Conservation (phyloP, 2,113 vertebrate genomes). For the Cichladusa arquata region DNA sequence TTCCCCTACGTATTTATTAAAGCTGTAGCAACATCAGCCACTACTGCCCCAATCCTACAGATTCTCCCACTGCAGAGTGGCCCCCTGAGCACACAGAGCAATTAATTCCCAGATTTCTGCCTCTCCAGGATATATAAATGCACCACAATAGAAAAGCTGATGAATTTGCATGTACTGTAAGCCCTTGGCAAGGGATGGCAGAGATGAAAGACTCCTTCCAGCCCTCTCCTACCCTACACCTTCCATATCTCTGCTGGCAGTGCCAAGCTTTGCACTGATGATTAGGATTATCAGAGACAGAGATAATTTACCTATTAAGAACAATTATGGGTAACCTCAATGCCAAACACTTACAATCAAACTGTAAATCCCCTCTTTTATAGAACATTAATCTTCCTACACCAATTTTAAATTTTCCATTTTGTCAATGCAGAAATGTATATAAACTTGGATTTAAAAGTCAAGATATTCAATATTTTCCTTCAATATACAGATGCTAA, state of each 20-base stretch:
- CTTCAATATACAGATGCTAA: background rate
- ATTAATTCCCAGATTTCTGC: background rate
- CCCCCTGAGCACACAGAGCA: background rate
- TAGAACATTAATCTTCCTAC: background rate
- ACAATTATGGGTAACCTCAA: background rate
- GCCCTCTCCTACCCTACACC: background rate
- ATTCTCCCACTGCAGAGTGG: background rate
- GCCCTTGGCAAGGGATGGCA: background rate
- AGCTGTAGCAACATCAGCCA: background rate
- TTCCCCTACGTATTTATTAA: background rate
- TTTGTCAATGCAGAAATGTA: background rate
- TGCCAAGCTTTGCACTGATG: background rate
- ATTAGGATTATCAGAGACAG: slow-evolving; percentile 16
- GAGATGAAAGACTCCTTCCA: slow-evolving; percentile 21
- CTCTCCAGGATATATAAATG: background rate
- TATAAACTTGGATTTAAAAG: background rate
- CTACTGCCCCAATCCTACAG: background rate
- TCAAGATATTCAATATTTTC: background rate
- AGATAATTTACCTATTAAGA: slow-evolving; percentile 16
- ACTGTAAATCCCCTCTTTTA: background rate
- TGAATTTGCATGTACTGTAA: slow-evolving; percentile 18
- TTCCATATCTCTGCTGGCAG: slow-evolving; percentile 8
- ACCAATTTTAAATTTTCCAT: background rate
- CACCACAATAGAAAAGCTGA: background rate
- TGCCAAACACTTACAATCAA: background rate